Base-by-base conservation (phyloP, 2,888 invertebrate genomes). In the Callimorpha dominula region DNA sequence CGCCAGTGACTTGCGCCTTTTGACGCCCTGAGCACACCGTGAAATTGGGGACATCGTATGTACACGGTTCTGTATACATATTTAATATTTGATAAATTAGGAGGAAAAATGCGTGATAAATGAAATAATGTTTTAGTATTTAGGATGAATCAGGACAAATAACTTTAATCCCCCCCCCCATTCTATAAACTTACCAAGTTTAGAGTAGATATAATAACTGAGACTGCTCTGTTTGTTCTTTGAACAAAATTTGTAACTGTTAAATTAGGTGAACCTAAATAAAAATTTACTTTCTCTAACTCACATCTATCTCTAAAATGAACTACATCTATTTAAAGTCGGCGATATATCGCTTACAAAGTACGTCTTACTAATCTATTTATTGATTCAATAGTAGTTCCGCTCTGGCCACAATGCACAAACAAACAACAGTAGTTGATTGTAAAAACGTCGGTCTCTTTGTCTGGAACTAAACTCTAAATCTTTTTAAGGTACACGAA, bases 261-360 rank as follows among this genome's bases (percentile, higher is more conserved):
- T 50, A 14, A 15, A 50, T 5, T 15, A 50, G 50, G 4, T 50
- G 31, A 31, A 31, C 31, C 31, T 1, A 31, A 31, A 31, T 31
- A 31, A 31, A 31, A 31, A 31, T 31, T 31, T 1, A 31, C 31
- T 31, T 31, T 31, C 31, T 31, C 31, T 31, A 31, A 46, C 43
- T 46, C 50, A 14, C 43, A 50, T 60, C 69, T 64, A 82, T 86
- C 79, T 84, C 78, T 87, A 89, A 88, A 82, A 68, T 69, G 68
- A 73, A 80, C 78, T 77, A 79, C 81, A 84, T 85, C 80, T 80
- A 80, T 64, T 71, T 68, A 43, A 31, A 66, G 88, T 85, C 90
- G 90, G 91, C 89, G 43, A 60, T 71, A 79, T 93, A 95, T 95
- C 93, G 83, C 83, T 95, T 94, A 88, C 95, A 94, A 92, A 93